These are phyloP conservation scores for Seira sanloemensis DNA, from an alignment of 2,888 invertebrate species.

Conservation along the genomic window DNA sequence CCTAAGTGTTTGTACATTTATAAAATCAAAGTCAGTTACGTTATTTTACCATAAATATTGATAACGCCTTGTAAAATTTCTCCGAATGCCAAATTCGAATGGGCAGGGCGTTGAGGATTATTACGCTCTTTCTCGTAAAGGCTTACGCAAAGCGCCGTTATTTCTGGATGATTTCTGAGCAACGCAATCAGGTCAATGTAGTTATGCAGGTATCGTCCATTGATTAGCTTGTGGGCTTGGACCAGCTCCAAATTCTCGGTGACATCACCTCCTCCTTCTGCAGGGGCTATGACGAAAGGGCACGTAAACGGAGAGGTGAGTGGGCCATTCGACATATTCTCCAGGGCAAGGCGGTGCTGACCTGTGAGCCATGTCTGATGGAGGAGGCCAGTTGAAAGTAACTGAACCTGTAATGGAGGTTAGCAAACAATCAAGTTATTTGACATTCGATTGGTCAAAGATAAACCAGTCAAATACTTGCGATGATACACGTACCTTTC, in stretches of 20 bases:
- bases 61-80: slow-evolving; percentile 70
- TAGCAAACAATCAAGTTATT: neutral
- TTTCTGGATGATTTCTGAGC: slow-evolving; percentile 70
- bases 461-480: neutral
- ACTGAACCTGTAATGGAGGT: slow-evolving; percentile 64
- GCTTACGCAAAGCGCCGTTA: slow-evolving; percentile 69
- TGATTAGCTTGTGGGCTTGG: slow-evolving; percentile 70
- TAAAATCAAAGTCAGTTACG: neutral
- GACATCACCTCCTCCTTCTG: slow-evolving; percentile 63
- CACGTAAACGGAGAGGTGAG: slow-evolving; percentile 65
- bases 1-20: neutral
- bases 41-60: slow-evolving; percentile 69
- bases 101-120: slow-evolving; percentile 33
- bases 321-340: slow-evolving; percentile 69
- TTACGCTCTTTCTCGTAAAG: slow-evolving; percentile 68
- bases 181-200: slow-evolving; percentile 69
- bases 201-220: slow-evolving; percentile 66
- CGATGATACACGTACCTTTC: slow-evolving; percentile 79
- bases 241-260: slow-evolving; percentile 71
- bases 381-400: slow-evolving; percentile 68
- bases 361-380: slow-evolving; percentile 73
- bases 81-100: slow-evolving; percentile 59
- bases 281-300: slow-evolving; percentile 64
- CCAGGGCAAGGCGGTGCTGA: slow-evolving; percentile 70
- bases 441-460: neutral